Conservation (phyloP, 92 coral and sea anemone genomes). For the Heliopora coerulea region DNA sequence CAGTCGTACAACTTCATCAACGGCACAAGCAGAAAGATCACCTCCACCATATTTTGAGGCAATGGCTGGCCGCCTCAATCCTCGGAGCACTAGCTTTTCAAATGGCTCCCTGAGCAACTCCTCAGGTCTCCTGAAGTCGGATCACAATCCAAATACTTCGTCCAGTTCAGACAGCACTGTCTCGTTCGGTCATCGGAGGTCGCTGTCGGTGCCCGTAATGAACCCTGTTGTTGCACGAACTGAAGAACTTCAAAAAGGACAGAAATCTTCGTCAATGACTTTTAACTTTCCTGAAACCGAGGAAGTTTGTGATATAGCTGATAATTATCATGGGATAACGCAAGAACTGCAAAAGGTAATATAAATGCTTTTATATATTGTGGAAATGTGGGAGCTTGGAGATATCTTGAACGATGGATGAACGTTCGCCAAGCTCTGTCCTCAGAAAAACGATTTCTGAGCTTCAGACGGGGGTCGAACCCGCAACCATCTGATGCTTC, state of each 20-base stretch:
- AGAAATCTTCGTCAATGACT: conserved; percentile 22
- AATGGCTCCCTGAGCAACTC: background rate
- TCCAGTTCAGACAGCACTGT: background rate
- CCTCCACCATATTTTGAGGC: conserved; percentile 44
- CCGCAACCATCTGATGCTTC: no score
- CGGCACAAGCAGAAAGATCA: conserved; percentile 11
- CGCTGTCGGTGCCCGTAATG: conserved; percentile 23
- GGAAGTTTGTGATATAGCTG: conserved; percentile 23
- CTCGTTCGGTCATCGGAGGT: conserved; percentile 19
- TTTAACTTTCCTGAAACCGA: conserved; percentile 29
- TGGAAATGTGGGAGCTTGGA: no score
- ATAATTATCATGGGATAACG: conserved; percentile 71
- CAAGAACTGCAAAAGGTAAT: conserved; percentile 87
- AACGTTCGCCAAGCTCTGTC: no score
- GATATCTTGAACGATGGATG: no score
- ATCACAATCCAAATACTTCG: background rate
- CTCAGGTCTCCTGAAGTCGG: conserved; percentile 3
- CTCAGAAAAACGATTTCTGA: no score
- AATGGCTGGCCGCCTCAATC: conserved; percentile 29
- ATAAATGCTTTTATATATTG: background rate
- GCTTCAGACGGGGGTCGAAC: no score
- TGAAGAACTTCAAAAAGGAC: conserved; percentile 28
- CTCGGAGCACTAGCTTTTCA: conserved; percentile 29
- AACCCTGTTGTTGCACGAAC: conserved; percentile 11
- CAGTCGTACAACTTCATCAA: background rate